Conservation (phyloP, 2,888 invertebrate species). For the Epinotia bilunana region DNA sequence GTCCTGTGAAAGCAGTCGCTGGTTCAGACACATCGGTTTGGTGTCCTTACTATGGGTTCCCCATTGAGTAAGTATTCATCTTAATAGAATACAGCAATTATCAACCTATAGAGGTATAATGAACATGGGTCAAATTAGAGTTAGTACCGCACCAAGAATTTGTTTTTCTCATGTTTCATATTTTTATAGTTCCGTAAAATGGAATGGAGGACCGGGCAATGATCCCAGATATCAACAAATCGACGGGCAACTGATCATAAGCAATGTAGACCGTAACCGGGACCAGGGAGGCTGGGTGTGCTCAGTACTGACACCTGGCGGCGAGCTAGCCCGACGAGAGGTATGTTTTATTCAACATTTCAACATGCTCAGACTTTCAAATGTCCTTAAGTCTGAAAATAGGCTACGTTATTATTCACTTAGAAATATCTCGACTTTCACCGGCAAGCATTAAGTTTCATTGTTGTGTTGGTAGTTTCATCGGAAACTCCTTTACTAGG, state of each 20-base stretch:
- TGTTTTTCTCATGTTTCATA: background rate
- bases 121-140: background rate
- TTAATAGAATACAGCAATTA: background rate
- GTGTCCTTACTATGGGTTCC: conserved; percentile 95
- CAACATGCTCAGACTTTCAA: conserved; percentile 23
- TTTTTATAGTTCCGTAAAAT: conserved; percentile 85
- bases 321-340: conserved; percentile 90
- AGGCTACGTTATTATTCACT: conserved; percentile 7
- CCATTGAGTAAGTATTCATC: conserved; percentile 83
- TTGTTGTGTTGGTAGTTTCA: conserved; percentile 2
- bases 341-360: conserved; percentile 68
- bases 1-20: conserved; percentile 91
- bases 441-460: background rate
- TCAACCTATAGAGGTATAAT: background rate
- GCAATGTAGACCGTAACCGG: conserved; percentile 85
- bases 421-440: background rate
- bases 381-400: conserved; percentile 12
- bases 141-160: background rate
- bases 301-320: conserved; percentile 89
- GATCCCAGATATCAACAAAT: conserved; percentile 79
- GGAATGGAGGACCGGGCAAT: conserved; percentile 85
- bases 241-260: conserved; percentile 86
- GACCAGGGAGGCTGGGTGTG: conserved; percentile 93
- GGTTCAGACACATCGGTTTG: conserved; percentile 90
- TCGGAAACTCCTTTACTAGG: conserved; percentile 3